Base-by-base conservation (phyloP, 2,888 invertebrate species). In the Rhabditoides inermis region DNA sequence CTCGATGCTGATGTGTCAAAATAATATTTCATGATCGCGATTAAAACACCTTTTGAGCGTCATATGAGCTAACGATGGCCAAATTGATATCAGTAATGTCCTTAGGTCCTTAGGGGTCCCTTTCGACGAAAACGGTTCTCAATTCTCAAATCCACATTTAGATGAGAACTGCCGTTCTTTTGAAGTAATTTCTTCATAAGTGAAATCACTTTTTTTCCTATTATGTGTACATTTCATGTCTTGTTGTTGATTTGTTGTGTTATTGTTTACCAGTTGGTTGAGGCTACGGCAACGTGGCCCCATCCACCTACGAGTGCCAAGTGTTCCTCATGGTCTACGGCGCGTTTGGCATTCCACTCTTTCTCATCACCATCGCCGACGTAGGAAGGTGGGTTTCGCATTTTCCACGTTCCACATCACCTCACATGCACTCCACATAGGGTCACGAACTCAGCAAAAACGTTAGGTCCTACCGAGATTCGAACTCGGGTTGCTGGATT, bases 241-340 rank as follows among this genome's bases (percentile, higher is more conserved):
- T 18, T n/a, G 39, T 6, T 2, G 2, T 45, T 12, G n/a, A 56
- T 7, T 57, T n/a, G 12, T 42, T 6, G 27, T 47, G 18, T 36
- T 22, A 30, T 47, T 22, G 28, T 32, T 32, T 7, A 30, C 15
- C 28, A n/a, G n/a, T n/a, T n/a, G n/a, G n/a, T 56, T 44, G 10
- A 69, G 72, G 72, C 20, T 72, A 72, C 41, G 72, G 72, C 12
- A 72, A 73, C 51, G 65, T 72, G 3, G 66, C 68, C n/a, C 73
- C 73, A 23, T 61, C 67, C 7, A 73, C 70, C 3, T 52, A 63
- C 26, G 55, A 60, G 37, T 64, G 70, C 51, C 68, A 73, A 52
- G 58, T 73, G 20, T 73, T 71, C 51, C 60, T 68, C 10, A 73
- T 73, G 73, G 58, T 71, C 7, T 73, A 69, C 48, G 73, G 72